Base-by-base conservation (phyloP, 2,888 invertebrate genomes). In the Mallateleia sp. region DNA sequence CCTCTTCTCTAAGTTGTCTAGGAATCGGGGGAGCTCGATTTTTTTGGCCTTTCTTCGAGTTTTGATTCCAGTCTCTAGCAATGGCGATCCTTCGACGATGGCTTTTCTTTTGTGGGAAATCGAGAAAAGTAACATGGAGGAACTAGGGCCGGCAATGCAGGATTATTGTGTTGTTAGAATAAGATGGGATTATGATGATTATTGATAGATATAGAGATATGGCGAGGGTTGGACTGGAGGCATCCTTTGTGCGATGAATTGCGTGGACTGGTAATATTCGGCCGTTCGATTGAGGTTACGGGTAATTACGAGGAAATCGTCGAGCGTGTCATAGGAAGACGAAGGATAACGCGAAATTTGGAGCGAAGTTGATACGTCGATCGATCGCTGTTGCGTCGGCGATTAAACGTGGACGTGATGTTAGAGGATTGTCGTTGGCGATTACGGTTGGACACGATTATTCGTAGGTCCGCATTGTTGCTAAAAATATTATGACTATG, bases 141-240 rank as follows among this genome's bases (percentile, higher is more conserved):
- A 71, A 79, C 71, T 71, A 62, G 52, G 62, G 62, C 69, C 71
- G 32, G 54, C 54, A 52, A 79, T 81, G 14, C 64, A 71, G 64
- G 66, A 81, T 72, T 56, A 34, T 72, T 81, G 56, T 58, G 58
- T 74, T 25, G 72, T 56, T 54, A 58, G 74, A 74, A 32, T 38
- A 74, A 67, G 74, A 81, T 50, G 58, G 66, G 60, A 60, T 81
- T 67, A 81, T 67, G 67, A 74, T 66, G n/a, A n/a, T 66, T 22
- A 20, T 22, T 6, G 25, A 60, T 52, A 56, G 52, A 42, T 32
- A 50, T 60, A 81, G 20, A 58, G 67, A 66, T 66, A 74, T 32
- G 42, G 56, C 0, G 7, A 32, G 15, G 24, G 1, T 28, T 14
- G 42, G 25, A 45, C 18, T 45, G 24, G 64, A 22, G 25, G 3